A percentile compares a stretch with the other conserved stretches of the same genome.
Evolutionary conservation across 1,140 invertebrate species (phyloP).

Genomic region (Triops cancriformis): DNA sequence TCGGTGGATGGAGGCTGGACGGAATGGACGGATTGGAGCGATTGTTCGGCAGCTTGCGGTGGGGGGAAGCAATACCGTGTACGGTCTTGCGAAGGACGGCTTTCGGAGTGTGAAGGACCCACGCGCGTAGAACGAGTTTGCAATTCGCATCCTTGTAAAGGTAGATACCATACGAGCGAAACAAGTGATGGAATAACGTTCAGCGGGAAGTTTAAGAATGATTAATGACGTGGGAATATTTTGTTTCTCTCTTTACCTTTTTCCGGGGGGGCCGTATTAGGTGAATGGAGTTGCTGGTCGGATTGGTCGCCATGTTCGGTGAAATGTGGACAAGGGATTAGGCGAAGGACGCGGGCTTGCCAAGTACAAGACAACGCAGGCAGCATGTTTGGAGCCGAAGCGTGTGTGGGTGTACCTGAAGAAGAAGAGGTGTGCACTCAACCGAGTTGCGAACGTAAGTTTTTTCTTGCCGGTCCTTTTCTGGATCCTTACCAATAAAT

Average conservation of each 20-base stretch:
- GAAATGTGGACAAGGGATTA: constrained; percentile 58
- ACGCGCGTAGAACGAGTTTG: constrained; percentile 21
- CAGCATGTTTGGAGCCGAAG: constrained; percentile 41
- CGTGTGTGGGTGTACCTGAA: constrained; percentile 44
- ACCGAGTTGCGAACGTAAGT: constrained; percentile 50
- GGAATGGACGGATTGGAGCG: constrained; percentile 25
- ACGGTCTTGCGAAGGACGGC: constrained; percentile 22
- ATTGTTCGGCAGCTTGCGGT: constrained; percentile 21
- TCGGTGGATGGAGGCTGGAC: constrained; percentile 22
- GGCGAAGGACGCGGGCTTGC: constrained; percentile 51
- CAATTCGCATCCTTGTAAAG: constrained; percentile 26
- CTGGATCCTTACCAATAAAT: constrained; percentile 9
- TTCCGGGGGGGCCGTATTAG: constrained; percentile 34
- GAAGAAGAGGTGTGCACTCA: constrained; percentile 48
- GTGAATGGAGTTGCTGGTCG: constrained; percentile 71
- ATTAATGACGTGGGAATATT: not conserved
- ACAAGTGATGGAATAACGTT: not conserved
- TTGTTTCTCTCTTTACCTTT: not conserved
- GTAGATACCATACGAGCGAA: not conserved
- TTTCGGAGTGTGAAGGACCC: constrained; percentile 25
- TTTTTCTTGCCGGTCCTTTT: not conserved
- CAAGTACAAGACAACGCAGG: constrained; percentile 36
- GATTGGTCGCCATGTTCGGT: constrained; percentile 70
- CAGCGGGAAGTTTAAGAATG: not conserved
- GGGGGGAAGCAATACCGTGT: constrained; percentile 21